Evolutionary conservation across 2,113 vertebrate genomes (phyloP).

Genomic region (Solea senegalensis): DNA sequence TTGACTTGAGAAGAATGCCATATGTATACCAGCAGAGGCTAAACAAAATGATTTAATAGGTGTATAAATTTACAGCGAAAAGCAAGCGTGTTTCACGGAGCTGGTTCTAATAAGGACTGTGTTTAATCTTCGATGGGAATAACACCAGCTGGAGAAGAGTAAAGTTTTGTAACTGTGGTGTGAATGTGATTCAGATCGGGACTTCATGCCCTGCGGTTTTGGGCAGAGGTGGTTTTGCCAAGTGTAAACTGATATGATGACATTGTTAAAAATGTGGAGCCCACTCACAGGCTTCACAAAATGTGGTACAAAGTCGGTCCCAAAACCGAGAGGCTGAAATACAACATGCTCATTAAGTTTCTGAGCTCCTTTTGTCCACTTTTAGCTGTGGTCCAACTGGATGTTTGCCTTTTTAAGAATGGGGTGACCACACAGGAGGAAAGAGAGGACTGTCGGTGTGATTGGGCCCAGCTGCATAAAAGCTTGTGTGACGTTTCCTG

Average conservation of each 20-base stretch:
- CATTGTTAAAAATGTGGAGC: slow-evolving; percentile 47
- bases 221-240: slow-evolving; percentile 39
- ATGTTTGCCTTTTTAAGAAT: slow-evolving; percentile 66
- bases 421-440: slow-evolving; percentile 67
- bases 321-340: slow-evolving; percentile 48
- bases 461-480: slow-evolving; percentile 54
- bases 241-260: slow-evolving; percentile 59
- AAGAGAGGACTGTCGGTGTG: slow-evolving; percentile 52
- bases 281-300: slow-evolving; percentile 38
- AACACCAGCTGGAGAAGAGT: slow-evolving; percentile 25
- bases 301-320: slow-evolving; percentile 39
- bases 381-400: slow-evolving; percentile 60
- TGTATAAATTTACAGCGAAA: slow-evolving; percentile 10
- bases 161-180: slow-evolving; percentile 30
- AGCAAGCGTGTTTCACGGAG: not conserved
- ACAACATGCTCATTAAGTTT: slow-evolving; percentile 36
- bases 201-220: slow-evolving; percentile 51
- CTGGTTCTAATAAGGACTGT: slow-evolving; percentile 3
- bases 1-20: slow-evolving; percentile 60
- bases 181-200: slow-evolving; percentile 35
- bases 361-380: slow-evolving; percentile 60
- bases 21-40: slow-evolving; percentile 44
- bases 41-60: slow-evolving; percentile 31
- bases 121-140: slow-evolving; percentile 19
- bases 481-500: slow-evolving; percentile 65